Evolutionary conservation across 1,140 invertebrate genomes (phyloP).

Genomic region (Aphis craccivora): DNA sequence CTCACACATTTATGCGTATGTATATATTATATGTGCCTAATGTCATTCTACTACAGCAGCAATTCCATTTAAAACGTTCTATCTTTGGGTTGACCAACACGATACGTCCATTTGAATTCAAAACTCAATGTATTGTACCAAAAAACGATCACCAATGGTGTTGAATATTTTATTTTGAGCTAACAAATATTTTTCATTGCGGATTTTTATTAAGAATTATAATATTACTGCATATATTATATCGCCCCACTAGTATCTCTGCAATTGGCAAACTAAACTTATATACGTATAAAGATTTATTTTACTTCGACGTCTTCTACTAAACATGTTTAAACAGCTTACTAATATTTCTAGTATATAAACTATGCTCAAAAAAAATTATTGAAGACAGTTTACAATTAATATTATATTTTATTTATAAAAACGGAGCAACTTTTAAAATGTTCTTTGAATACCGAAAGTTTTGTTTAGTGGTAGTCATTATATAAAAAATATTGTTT

Average conservation of each 20-base stretch:
- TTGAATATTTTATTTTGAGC: conserved; percentile 37
- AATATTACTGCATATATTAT: neutral
- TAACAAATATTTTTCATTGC: neutral
- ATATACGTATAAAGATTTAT: neutral
- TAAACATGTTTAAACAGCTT: neutral
- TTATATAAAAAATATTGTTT: too few relatives aligned
- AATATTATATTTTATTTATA: neutral
- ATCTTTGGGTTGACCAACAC: neutral
- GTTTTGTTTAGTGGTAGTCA: too few relatives aligned
- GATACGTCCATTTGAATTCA: neutral
- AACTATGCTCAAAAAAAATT: neutral
- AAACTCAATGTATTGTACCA: neutral
- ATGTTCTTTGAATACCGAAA: neutral
- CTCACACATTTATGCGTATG: neutral
- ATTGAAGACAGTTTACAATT: neutral
- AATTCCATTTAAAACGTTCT: neutral
- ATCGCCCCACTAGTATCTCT: neutral
- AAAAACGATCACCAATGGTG: neutral
- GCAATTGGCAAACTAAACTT: neutral
- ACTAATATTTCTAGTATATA: neutral
- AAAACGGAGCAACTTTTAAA: neutral
- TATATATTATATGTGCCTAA: neutral
- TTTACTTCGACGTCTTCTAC: neutral
- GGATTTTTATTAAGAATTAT: neutral
- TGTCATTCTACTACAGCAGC: neutral